Evolutionary conservation across 2,888 invertebrate genomes (phyloP).

Genomic region (Mythimna ferrago): DNA sequence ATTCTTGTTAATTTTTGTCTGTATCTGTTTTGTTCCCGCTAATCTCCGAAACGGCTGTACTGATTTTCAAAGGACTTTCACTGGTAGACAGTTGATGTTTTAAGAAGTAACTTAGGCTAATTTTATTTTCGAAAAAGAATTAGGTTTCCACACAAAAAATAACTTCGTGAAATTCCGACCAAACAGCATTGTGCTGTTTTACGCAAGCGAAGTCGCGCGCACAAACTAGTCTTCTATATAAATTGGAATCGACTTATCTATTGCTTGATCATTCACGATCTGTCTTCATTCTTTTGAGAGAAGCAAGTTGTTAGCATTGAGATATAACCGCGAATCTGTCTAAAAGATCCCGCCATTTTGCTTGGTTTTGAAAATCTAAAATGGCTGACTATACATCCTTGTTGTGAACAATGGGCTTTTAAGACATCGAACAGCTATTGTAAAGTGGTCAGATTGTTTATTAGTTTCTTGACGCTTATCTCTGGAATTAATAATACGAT

Average conservation of each 20-base stretch:
- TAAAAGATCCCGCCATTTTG: background rate
- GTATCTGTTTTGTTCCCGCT: too few relatives aligned
- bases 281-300: constrained; percentile 34
- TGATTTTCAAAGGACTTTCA: too few relatives aligned
- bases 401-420: constrained; percentile 17
- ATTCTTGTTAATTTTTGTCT: too few relatives aligned
- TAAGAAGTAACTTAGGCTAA: too few relatives aligned
- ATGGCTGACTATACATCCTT: constrained; percentile 2
- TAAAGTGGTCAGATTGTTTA: background rate
- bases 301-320: constrained; percentile 6
- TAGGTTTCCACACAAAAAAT: too few relatives aligned
- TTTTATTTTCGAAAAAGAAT: too few relatives aligned
- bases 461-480: background rate
- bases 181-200: too few relatives aligned
- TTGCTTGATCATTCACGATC: constrained; percentile 19
- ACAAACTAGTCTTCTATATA: constrained; percentile 12
- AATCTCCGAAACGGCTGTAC: too few relatives aligned
- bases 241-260: constrained; percentile 43
- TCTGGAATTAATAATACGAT: background rate
- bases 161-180: too few relatives aligned
- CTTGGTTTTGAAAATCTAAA: background rate
- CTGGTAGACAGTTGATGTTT: too few relatives aligned
- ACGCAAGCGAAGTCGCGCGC: too few relatives aligned
- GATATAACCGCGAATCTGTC: background rate
- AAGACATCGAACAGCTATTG: background rate